A percentile compares a stretch with the other conserved stretches of the same genome.
phyloP scores from a whole-genome alignment of 2,113 vertebrate genomes.

The Phrynosoma platyrhinos region DNA sequence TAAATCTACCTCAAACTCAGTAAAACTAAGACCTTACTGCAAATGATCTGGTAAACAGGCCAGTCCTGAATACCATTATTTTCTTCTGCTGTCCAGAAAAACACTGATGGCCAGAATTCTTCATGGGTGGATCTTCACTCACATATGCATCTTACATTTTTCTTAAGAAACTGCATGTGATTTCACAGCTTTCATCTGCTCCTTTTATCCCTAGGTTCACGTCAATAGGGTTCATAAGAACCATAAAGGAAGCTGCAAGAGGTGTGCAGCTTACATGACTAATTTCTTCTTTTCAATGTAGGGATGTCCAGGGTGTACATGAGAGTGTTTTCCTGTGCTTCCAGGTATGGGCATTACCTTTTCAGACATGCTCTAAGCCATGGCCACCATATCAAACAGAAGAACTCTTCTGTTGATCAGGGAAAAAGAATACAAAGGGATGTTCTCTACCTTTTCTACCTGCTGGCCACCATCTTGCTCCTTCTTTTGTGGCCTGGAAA shows the following conservation, averaged over 20 bases:
- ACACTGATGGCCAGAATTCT: not conserved
- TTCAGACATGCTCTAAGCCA: not conserved
- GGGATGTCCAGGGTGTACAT: not conserved
- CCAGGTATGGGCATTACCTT: not conserved
- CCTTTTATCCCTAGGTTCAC: not conserved
- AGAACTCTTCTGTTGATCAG: not conserved
- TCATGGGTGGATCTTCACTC: not conserved
- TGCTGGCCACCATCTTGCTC: slow-evolving; percentile 77
- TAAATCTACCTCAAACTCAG: not conserved
- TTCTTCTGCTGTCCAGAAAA: not conserved
- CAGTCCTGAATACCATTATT: not conserved
- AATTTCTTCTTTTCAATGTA: not conserved
- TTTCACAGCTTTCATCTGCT: not conserved
- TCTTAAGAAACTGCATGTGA: not conserved
- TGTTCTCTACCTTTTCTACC: slow-evolving; percentile 86
- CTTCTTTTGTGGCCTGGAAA: slow-evolving; percentile 84
- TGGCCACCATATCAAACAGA: too few relatives aligned
- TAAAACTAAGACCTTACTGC: not conserved
- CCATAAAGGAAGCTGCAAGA: not conserved
- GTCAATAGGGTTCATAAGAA: not conserved
- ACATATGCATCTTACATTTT: not conserved
- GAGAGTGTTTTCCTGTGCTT: not conserved
- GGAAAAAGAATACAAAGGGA: not conserved
- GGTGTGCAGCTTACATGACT: not conserved
- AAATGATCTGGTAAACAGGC: not conserved